Percentiles rank a stretch among this genome's conserved stretches.
phyloP scores from a whole-genome alignment of 64 coral and sea anemone species.

The Dendronephthya gigantea region DNA sequence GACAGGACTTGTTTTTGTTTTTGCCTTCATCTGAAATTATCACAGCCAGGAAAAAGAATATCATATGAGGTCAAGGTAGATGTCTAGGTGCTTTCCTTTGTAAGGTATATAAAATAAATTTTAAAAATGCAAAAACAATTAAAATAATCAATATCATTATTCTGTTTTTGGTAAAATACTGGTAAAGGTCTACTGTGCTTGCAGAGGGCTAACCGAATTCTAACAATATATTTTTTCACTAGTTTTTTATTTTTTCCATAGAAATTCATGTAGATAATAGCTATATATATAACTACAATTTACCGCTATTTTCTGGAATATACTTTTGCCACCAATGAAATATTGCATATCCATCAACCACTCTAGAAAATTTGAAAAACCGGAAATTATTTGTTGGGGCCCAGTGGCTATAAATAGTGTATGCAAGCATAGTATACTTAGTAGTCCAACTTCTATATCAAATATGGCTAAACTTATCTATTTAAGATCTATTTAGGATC shows the following conservation, averaged over 20 bases:
- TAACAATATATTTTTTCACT: too few species aligned
- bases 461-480: too few species aligned
- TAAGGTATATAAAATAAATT: neutral
- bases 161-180: too few species aligned
- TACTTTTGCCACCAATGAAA: constrained; percentile 96
- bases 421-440: too few species aligned
- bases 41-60: neutral
- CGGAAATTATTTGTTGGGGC: too few species aligned
- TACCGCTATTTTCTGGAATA: constrained; percentile 6
- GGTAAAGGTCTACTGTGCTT: too few species aligned
- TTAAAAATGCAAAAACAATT: neutral
- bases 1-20: constrained; percentile 21
- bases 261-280: constrained; percentile 14
- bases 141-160: neutral
- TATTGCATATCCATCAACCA: constrained; percentile 94
- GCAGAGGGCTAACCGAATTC: too few species aligned
- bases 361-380: constrained; percentile 46
- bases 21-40: neutral
- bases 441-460: too few species aligned
- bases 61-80: too few species aligned
- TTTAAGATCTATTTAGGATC: too few species aligned
- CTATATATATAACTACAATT: constrained; percentile 20
- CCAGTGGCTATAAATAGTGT: too few species aligned
- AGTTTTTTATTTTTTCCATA: neutral
- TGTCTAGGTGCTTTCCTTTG: too few species aligned